These are phyloP conservation scores for Leucophora obtusa DNA, from an alignment of 2,888 invertebrate species.

Conservation along the genomic window DNA sequence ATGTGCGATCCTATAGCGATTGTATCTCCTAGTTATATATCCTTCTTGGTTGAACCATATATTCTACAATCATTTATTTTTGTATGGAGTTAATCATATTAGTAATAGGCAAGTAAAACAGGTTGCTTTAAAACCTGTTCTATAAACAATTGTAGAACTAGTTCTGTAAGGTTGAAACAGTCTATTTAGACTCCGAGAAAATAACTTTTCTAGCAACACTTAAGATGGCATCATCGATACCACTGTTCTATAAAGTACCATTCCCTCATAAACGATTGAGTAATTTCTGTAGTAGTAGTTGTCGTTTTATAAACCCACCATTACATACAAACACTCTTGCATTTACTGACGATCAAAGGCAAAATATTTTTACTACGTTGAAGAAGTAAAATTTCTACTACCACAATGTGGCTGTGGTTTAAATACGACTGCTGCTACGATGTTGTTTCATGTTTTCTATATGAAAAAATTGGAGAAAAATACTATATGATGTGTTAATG, in stretches of 20 bases:
- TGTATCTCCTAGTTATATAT: too few relatives aligned
- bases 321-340: neutral
- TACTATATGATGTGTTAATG: conserved; percentile 58
- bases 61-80: too few relatives aligned
- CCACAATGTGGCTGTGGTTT: conserved; percentile 59
- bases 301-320: conserved; percentile 18
- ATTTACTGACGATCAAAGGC: neutral
- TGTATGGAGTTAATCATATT: too few relatives aligned
- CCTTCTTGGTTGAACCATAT: too few relatives aligned
- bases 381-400: conserved; percentile 27
- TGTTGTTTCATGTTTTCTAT: conserved; percentile 14
- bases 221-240: neutral
- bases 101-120: too few relatives aligned
- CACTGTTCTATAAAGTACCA: neutral
- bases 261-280: conserved; percentile 9
- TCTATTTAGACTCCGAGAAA: too few relatives aligned
- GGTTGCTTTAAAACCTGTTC: too few relatives aligned
- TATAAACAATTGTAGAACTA: too few relatives aligned
- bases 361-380: neutral
- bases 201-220: too few relatives aligned
- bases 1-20: too few relatives aligned
- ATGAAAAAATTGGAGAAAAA: conserved; percentile 4
- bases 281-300: conserved; percentile 16
- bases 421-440: conserved; percentile 17
- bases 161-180: too few relatives aligned